These are phyloP conservation scores for Papilio helenus DNA, from an alignment of 1,140 invertebrate genomes.

Conservation along the genomic window DNA sequence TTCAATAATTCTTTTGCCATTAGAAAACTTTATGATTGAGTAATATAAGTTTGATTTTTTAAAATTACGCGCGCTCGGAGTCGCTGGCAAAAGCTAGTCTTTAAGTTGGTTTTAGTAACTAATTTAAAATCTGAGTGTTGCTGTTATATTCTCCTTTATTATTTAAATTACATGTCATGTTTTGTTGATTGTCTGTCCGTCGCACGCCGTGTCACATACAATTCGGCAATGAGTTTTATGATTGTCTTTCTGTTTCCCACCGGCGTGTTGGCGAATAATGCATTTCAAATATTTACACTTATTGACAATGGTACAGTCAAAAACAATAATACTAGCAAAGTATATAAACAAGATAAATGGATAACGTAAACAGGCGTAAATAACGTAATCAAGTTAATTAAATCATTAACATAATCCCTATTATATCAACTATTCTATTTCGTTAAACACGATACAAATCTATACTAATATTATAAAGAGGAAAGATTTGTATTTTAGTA, in stretches of 20 bases:
- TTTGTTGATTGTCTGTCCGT: background rate
- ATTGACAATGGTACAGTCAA: background rate
- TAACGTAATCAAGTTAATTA: background rate
- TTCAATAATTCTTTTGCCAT: no score
- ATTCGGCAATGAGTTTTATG: background rate
- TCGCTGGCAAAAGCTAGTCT: no score
- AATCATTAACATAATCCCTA: background rate
- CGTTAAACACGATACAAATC: background rate
- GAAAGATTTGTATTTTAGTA: no score
- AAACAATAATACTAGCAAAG: background rate
- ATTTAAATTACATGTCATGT: background rate
- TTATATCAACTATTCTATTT: background rate
- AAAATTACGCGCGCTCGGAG: no score
- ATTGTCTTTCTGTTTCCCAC: slow-evolving; percentile 5
- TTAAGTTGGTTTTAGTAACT: no score
- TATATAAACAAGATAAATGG: background rate
- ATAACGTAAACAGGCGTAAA: background rate
- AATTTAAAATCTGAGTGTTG: no score
- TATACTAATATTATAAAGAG: no score
- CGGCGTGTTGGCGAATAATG: background rate
- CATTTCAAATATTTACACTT: slow-evolving; percentile 1
- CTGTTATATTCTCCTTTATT: background rate
- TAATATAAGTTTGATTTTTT: no score
- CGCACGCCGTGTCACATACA: background rate
- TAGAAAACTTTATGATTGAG: no score